A percentile compares a stretch with the other conserved stretches of the same genome.
Conservation (phyloP, 1,140 invertebrate genomes). For the Conus ventricosus region DNA sequence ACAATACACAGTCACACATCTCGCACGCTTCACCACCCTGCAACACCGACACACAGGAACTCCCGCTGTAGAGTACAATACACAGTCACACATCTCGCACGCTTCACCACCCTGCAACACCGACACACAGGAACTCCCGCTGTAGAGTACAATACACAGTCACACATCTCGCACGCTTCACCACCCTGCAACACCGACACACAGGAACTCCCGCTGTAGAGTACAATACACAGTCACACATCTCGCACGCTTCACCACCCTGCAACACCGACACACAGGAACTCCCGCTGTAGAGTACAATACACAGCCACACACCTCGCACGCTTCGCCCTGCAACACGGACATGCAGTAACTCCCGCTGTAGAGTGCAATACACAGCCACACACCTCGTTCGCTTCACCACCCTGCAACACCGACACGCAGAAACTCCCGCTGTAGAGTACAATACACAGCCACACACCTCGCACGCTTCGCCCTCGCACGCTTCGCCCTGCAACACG, state of each 20-base stretch:
- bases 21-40: conserved; percentile 65
- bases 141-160: no score
- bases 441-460: no score
- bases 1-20: no score
- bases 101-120: conserved; percentile 61
- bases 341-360: no score
- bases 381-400: conserved; percentile 61
- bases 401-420: no score
- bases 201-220: no score
- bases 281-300: not conserved
- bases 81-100: conserved; percentile 63
- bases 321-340: conserved; percentile 60
- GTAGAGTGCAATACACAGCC: no score
- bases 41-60: not conserved
- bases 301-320: conserved; percentile 52
- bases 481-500: conserved; percentile 63
- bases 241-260: conserved; percentile 62
- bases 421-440: no score
- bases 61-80: no score
- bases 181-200: conserved; percentile 54
- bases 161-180: conserved; percentile 60
- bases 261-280: conserved; percentile 30
- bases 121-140: no score
- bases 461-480: no score
- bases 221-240: no score